Evolutionary conservation across 2,888 invertebrate genomes (phyloP), one percentile per base, ranked within the genome.

Genomic region (Eurytoma californica): DNA sequence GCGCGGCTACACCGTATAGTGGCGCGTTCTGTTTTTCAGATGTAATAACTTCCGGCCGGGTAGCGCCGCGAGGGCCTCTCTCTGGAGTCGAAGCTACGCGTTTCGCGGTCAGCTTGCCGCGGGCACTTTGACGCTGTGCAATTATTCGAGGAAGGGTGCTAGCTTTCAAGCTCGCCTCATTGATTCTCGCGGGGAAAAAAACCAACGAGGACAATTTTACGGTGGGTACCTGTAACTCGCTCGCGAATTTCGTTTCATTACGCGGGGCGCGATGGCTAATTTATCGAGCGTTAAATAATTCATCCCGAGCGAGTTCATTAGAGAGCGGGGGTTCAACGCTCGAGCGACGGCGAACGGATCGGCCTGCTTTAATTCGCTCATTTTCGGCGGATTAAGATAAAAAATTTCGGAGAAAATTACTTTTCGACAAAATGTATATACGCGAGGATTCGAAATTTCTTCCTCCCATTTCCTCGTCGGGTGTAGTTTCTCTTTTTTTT

Each of bases 41-140:
- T 80, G 77, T 80, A 80, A 77, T 77, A 80, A 80, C 74, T 80
- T 80, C 80, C 80, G 80, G 70, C 28, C 63, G 63, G 30, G 68
- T 57, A 58, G 65, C 67, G 68, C 72, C 39, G 65, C 58, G 58
- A 18, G 47, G 53, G 58, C 47, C 57, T 72, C 68, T 78, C 72
- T 49, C 53, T 14, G 0, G 14, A 53, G 39, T 0, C 60, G n/a
- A 20, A 55, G n/a, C 9, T 30, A 30, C 18, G 14, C 53, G 53
- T 72, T 77, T 69, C 72, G 73, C 78, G 63, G 73, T 69, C 76
- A 60, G 39, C 49, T 28, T 39, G 60, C 61, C 61, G 63, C 51
- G 24, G 18, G 14, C 58, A 2, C 39, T 39, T 39, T 39, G 9
- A 51, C 49, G 24, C n/a, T 39, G 24, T 65, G 69, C 65, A 79